These are phyloP conservation scores for Rhinoptilus africanus DNA, from an alignment of 2,113 vertebrate species.

Conservation along the genomic window DNA sequence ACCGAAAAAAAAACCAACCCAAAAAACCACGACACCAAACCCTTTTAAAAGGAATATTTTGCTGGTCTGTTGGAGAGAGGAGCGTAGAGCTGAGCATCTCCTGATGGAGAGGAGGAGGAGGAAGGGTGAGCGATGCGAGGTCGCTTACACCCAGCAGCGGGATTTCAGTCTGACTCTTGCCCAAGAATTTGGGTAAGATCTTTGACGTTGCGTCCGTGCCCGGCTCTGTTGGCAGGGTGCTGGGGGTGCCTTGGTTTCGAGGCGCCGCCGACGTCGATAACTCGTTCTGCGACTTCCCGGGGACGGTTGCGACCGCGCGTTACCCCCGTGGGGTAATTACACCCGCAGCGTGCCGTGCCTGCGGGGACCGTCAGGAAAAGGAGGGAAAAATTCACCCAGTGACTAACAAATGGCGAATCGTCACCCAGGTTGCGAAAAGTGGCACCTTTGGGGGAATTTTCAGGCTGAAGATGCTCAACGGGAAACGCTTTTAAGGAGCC, in stretches of 20 bases:
- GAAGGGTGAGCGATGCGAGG: not conserved
- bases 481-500: not conserved
- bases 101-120: not conserved
- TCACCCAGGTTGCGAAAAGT: not conserved
- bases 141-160: not conserved
- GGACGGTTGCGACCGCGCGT: no score
- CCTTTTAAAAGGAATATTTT: not conserved
- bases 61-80: not conserved
- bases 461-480: not conserved
- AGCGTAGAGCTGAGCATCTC: not conserved
- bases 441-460: not conserved
- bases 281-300: not conserved
- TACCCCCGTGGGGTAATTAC: not conserved
- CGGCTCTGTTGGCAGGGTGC: not conserved
- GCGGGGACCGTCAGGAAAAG: not conserved
- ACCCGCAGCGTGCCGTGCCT: accelerated
- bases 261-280: accelerated
- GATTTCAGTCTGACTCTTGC: not conserved
- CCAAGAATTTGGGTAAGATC: not conserved
- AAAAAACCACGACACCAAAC: no score
- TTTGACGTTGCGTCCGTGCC: not conserved
- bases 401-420: constrained; percentile 1
- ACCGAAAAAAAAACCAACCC: not conserved
- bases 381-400: constrained; percentile 11
- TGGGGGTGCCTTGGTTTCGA: not conserved